Evolutionary conservation across 2,888 invertebrate genomes (phyloP).

Genomic region (Parnassius smintheus): DNA sequence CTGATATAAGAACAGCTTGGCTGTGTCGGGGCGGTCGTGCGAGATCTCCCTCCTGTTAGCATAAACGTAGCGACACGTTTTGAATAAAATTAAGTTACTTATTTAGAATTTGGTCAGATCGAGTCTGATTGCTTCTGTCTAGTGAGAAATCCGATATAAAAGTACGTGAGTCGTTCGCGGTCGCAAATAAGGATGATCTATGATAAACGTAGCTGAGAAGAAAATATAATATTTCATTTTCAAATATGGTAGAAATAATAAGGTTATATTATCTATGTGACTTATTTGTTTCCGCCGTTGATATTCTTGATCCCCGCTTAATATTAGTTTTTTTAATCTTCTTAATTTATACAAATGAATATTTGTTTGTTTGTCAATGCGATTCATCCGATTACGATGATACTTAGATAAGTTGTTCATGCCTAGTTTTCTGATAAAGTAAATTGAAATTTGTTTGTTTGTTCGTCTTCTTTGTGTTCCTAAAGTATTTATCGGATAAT

Average conservation of each 20-base stretch:
- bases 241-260: conserved; percentile 7
- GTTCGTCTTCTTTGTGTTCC: no score
- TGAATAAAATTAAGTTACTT: conserved; percentile 69
- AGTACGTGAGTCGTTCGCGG: conserved; percentile 41
- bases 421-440: no score
- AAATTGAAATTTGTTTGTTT: no score
- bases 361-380: no score
- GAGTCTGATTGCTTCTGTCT: conserved; percentile 41
- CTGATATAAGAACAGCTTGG: conserved; percentile 60
- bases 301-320: no score
- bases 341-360: no score
- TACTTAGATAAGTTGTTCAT: no score
- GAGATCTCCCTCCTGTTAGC: conserved; percentile 68
- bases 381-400: no score
- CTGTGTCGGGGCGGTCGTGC: conserved; percentile 69
- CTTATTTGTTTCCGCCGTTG: no score
- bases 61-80: conserved; percentile 76
- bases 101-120: conserved; percentile 56
- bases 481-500: no score
- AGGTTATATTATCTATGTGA: no score
- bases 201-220: conserved; percentile 6
- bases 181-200: conserved; percentile 23
- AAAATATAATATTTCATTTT: conserved; percentile 16
- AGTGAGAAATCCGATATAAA: conserved; percentile 49
- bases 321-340: no score